Evolutionary conservation across 1,140 invertebrate species (phyloP).

Genomic region (Grapholita molesta): DNA sequence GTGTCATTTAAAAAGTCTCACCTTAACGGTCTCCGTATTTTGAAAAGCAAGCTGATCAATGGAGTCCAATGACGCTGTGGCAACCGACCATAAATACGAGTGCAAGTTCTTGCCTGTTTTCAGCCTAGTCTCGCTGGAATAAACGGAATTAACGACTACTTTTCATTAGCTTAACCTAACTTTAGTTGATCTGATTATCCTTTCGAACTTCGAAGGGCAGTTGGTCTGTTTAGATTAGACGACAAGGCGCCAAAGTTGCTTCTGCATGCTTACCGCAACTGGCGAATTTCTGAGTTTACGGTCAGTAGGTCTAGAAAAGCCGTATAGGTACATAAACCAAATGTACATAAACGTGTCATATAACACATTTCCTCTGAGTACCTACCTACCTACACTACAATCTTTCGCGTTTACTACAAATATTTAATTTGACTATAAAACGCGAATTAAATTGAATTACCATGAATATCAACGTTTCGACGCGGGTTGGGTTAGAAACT

Average conservation of each 20-base stretch:
- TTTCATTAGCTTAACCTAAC: not conserved
- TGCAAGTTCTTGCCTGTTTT: slow-evolving; percentile 37
- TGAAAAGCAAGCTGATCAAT: slow-evolving; percentile 22
- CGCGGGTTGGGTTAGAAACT: too few species aligned
- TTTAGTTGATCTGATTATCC: not conserved
- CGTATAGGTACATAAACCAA: too few species aligned
- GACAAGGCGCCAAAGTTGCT: not conserved
- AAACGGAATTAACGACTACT: slow-evolving; percentile 10
- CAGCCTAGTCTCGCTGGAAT: slow-evolving; percentile 38
- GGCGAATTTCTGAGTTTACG: too few species aligned
- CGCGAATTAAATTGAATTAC: too few species aligned
- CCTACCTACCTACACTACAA: too few species aligned
- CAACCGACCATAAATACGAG: slow-evolving; percentile 43
- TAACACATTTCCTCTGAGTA: too few species aligned
- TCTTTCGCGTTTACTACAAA: too few species aligned
- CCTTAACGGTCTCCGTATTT: slow-evolving; percentile 19
- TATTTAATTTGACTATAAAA: too few species aligned
- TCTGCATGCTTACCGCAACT: not conserved
- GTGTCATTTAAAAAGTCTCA: too few species aligned
- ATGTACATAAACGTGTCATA: too few species aligned
- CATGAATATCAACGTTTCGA: too few species aligned
- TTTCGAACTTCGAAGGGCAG: not conserved
- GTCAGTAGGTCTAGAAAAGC: too few species aligned
- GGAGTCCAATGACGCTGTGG: slow-evolving; percentile 38
- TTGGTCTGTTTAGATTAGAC: not conserved